A percentile compares a stretch with the other conserved stretches of the same genome.
Evolutionary conservation across 1,140 invertebrate species (phyloP).

Genomic region (Drosophila neocordata): DNA sequence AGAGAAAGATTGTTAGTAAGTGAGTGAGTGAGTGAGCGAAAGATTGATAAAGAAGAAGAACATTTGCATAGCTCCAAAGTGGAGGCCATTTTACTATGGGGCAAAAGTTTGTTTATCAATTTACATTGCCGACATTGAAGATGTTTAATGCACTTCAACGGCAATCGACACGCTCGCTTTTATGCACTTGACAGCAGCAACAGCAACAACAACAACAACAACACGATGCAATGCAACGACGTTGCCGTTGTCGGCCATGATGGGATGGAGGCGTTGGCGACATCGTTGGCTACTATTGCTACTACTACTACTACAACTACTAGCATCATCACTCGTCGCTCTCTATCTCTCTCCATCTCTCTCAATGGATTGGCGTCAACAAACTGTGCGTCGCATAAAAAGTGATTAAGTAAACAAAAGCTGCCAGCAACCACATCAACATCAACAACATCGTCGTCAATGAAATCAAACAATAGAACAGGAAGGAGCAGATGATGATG

Average conservation of each 20-base stretch:
- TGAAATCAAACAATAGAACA: conserved; percentile 61
- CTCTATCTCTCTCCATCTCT: background rate
- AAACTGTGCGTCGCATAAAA: conserved; percentile 51
- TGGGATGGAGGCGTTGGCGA: conserved; percentile 33
- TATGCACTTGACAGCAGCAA: conserved; percentile 22
- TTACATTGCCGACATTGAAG: conserved; percentile 34
- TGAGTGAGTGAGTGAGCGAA: no score
- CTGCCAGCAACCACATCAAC: conserved; percentile 29
- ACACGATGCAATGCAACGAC: conserved; percentile 36
- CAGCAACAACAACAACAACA: conserved; percentile 14
- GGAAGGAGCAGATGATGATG: conserved; percentile 10
- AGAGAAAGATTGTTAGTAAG: background rate
- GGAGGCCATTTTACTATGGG: conserved; percentile 11
- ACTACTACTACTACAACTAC: background rate
- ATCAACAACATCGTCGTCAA: conserved; percentile 31
- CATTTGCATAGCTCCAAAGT: background rate
- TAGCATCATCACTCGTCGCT: conserved; percentile 24
- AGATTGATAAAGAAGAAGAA: background rate
- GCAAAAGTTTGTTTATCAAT: conserved; percentile 32
- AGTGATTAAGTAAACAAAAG: conserved; percentile 68
- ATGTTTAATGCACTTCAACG: conserved; percentile 45
- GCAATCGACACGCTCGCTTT: conserved; percentile 10
- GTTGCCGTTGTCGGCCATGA: conserved; percentile 30
- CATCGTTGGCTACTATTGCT: conserved; percentile 13
- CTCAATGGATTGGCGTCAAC: conserved; percentile 35